Evolutionary conservation across 2,113 vertebrate genomes (phyloP).

Genomic region (Pseudopodoces humilis): DNA sequence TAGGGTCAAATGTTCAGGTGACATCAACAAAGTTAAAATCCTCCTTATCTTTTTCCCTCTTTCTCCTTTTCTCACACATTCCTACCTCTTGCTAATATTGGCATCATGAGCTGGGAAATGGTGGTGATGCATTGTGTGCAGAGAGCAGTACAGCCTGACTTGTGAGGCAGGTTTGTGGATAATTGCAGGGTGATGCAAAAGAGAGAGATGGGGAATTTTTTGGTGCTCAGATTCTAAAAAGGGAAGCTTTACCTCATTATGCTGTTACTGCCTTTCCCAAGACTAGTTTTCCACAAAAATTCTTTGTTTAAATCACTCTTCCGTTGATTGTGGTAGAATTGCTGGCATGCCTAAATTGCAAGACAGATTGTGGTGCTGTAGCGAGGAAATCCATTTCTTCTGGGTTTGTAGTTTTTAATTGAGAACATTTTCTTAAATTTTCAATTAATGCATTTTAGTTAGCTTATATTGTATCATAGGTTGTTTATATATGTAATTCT

Average conservation of each 20-base stretch:
- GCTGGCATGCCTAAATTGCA: neutral
- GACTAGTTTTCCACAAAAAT: neutral
- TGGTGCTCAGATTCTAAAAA: neutral
- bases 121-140: neutral
- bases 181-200: neutral
- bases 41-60: neutral
- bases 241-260: neutral
- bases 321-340: neutral
- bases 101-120: neutral
- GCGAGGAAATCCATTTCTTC: neutral
- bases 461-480: neutral
- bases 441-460: neutral
- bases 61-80: neutral
- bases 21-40: neutral
- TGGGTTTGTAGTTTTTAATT: neutral
- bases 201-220: neutral
- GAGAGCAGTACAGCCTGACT: neutral
- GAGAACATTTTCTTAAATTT: neutral
- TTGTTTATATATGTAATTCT: neutral
- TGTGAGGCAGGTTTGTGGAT: neutral
- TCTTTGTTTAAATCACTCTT: neutral
- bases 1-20: neutral
- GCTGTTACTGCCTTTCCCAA: neutral
- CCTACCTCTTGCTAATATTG: neutral
- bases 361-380: neutral